Base-by-base conservation (phyloP, 2,113 vertebrate species). In the Chunga burmeisteri region DNA sequence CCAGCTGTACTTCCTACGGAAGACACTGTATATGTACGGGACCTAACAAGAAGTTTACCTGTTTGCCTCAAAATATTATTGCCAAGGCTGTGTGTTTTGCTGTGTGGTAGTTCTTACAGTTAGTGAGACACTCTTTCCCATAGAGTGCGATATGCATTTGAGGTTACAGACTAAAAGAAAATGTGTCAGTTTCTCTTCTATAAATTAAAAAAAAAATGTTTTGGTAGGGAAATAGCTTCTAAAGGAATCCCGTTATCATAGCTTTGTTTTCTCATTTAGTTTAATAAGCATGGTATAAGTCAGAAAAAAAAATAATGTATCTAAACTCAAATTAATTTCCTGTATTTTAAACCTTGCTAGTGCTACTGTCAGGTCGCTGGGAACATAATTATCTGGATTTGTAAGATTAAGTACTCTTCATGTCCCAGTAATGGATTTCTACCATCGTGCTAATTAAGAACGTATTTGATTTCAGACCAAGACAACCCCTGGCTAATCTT, bases 11-110 rank as follows among this genome's bases (percentile, higher is more conserved):
- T 16, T 11, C 30, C 49, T 36, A 1, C 25, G 42, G 13, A 22
- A 21, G 42, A 13, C 30, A 18, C 16, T 1, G 14, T 8, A 3
- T 4, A 1, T 4, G 23, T 15, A 4, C 0, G 3, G 49, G 7
- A 9, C 22, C 32, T 25, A 16, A 4, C 6, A 9, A 7, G 11
- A 2, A 4, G 7, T 4, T 67, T 5, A 6, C 16, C 15, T 3
- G 2, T 21, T 30, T 25, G 44, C 67, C 59, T 59, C 34, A 13
- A 27, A 5, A 6, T 3, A 14, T 9, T 1, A 0, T 13, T 55
- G 38, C n/a, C 32, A 7, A 2, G 47, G 52, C 26, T 38, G 25
- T 4, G 30, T 20, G 0, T 25, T 42, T 14, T 16, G 38, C 80
- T 0, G 0, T 4, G 29, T 8, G 29, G 2, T 8, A 12, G 34